Percentiles rank a stretch among this genome's conserved stretches.
phyloP scores from a whole-genome alignment of 2,888 invertebrate genomes.

The Micoletzkya japonica region DNA sequence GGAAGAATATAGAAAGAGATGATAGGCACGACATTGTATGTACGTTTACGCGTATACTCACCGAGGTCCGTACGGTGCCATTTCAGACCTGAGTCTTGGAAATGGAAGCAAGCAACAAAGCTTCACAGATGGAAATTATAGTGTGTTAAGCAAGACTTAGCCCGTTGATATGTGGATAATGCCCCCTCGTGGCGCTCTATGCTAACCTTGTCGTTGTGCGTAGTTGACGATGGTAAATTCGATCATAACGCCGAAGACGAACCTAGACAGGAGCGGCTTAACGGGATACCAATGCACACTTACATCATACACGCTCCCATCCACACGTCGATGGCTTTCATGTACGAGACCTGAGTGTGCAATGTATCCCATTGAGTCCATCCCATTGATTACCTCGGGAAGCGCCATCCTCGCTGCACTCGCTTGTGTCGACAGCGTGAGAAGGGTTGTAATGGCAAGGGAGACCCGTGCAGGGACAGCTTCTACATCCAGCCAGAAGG shows the following conservation, averaged over 20 bases:
- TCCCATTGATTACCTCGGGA: conserved; percentile 51
- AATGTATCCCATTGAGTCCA: too few species aligned
- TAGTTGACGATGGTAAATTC: conserved; percentile 56
- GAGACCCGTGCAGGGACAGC: conserved; percentile 69
- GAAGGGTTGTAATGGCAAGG: conserved; percentile 60
- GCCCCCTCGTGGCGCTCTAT: background rate
- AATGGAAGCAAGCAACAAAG: background rate
- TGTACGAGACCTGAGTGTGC: conserved; percentile 40
- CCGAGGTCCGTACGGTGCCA: conserved; percentile 44
- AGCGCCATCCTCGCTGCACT: conserved; percentile 61
- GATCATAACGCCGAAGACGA: conserved; percentile 56
- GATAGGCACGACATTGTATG: background rate
- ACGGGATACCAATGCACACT: conserved; percentile 33
- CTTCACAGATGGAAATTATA: background rate
- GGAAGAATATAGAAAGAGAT: background rate
- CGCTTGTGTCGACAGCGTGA: conserved; percentile 62
- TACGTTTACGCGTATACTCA: conserved; percentile 1
- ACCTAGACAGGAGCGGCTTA: conserved; percentile 39
- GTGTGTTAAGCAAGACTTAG: background rate
- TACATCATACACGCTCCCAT: conserved; percentile 58
- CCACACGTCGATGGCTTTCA: conserved; percentile 59
- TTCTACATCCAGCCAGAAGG: conserved; percentile 70
- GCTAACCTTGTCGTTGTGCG: conserved; percentile 50
- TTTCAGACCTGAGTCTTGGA: conserved; percentile 39
- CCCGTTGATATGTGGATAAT: background rate